Conservation (phyloP, 2,113 vertebrate genomes). For the Emydura subglobosa region DNA sequence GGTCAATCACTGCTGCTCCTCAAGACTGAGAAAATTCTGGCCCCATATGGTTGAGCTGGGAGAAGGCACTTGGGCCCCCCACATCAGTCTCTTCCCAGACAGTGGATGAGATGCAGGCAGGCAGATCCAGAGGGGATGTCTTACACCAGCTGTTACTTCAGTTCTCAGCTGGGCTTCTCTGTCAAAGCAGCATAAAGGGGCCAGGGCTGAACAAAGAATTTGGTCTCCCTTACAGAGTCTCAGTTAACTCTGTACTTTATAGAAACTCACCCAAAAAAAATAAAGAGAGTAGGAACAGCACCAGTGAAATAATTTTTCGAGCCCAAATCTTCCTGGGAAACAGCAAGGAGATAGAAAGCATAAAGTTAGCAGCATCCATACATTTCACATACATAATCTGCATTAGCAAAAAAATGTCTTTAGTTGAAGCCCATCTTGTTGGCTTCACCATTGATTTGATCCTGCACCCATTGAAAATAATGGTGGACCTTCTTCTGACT, state of each 20-base stretch:
- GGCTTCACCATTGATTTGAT: neutral
- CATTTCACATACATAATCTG: neutral
- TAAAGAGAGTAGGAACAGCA: neutral
- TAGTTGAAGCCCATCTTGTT: neutral
- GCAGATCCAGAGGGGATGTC: neutral
- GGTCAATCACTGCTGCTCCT: neutral
- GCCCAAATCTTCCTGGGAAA: neutral
- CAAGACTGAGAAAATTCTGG: neutral
- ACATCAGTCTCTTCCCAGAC: neutral
- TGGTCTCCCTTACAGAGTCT: neutral
- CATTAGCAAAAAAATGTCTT: neutral
- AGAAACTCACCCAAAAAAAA: neutral
- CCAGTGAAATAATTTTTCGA: neutral
- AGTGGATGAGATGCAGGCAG: neutral
- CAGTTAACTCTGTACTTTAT: neutral
- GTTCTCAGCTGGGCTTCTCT: neutral
- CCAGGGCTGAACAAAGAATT: neutral
- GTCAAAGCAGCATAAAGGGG: neutral
- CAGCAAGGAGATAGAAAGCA: neutral
- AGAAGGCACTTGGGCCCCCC: neutral
- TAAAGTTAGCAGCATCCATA: neutral
- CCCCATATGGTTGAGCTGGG: neutral
- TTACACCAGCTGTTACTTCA: neutral
- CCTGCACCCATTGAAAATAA: neutral
- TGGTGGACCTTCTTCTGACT: neutral